A percentile compares a stretch with the other conserved stretches of the same genome.
Evolutionary conservation across 2,888 invertebrate genomes (phyloP).

Genomic region (Acanthopleura granulata): DNA sequence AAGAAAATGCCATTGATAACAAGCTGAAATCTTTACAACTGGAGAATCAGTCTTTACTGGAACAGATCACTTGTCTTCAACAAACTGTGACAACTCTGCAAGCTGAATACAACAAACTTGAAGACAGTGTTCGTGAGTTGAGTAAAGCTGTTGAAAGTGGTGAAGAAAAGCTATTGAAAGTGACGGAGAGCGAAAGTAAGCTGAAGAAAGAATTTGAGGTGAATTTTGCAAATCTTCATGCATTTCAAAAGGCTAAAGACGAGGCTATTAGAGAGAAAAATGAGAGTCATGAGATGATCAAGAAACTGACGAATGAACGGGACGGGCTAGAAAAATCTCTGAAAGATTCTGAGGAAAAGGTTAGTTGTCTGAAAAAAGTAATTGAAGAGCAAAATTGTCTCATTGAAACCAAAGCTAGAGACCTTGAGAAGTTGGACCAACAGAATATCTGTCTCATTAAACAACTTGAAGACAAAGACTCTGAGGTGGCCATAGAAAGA

Average conservation of each 20-base stretch:
- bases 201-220: conserved; percentile 11
- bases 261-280: background rate
- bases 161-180: background rate
- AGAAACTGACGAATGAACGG: background rate
- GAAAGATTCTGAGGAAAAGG: background rate
- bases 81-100: background rate
- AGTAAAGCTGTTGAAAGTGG: conserved; percentile 9
- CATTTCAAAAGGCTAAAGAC: background rate
- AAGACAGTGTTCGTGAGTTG: conserved; percentile 17
- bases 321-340: background rate
- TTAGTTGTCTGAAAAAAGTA: background rate
- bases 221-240: background rate
- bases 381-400: background rate
- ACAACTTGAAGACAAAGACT: conserved; percentile 23
- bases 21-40: conserved; percentile 4
- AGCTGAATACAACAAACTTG: background rate
- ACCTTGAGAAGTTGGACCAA: conserved; percentile 7
- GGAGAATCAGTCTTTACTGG: conserved; percentile 2
- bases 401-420: background rate
- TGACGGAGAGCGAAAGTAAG: conserved; percentile 9
- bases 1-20: background rate
- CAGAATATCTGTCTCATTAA: conserved; percentile 18
- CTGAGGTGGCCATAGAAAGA: conserved; percentile 1
- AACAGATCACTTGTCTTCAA: background rate
- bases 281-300: background rate